These are phyloP conservation scores for Hyperoplus immaculatus DNA, from an alignment of 2,797 vertebrate species.

Conservation along the genomic window DNA sequence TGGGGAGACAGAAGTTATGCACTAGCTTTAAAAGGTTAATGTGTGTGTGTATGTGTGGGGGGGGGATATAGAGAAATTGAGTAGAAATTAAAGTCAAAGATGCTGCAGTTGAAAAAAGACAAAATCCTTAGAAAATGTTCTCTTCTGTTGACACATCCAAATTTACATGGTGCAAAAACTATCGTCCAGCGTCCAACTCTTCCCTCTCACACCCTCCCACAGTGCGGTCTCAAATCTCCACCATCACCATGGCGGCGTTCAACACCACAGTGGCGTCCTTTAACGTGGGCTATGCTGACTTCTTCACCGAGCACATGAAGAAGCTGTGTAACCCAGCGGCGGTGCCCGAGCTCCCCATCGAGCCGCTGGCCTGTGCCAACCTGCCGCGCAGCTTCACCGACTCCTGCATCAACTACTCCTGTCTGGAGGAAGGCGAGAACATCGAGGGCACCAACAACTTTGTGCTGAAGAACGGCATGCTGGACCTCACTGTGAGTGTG, in stretches of 20 bases:
- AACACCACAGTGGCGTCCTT: slow-evolving; percentile 98
- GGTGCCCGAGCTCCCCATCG: slow-evolving; percentile 92
- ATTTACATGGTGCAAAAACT: too few species aligned
- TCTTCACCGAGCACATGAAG: slow-evolving; percentile 99
- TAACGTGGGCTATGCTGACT: slow-evolving; percentile 97
- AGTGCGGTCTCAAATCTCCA: slow-evolving; percentile 99
- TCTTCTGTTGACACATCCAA: too few species aligned
- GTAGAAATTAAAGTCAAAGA: background rate
- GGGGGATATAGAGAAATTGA: background rate
- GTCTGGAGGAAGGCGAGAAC: slow-evolving; percentile 94
- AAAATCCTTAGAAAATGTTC: background rate
- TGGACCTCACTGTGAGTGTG: slow-evolving; percentile 93
- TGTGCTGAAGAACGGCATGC: slow-evolving; percentile 98
- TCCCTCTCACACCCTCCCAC: slow-evolving; percentile 37
- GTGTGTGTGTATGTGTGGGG: background rate
- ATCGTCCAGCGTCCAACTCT: too few species aligned
- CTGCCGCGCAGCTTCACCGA: slow-evolving; percentile 97
- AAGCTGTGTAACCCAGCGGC: slow-evolving; percentile 95
- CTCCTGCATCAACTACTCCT: slow-evolving; percentile 99
- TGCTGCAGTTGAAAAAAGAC: background rate
- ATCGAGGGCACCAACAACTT: slow-evolving; percentile 98
- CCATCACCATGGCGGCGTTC: slow-evolving; percentile 98
- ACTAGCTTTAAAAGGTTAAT: too few species aligned
- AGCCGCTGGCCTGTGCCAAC: slow-evolving; percentile 95
- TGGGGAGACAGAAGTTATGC: too few species aligned